Evolutionary conservation across 2,113 vertebrate genomes (phyloP), one percentile per base, ranked within the genome.

Genomic region (Pelodiscus sinensis): DNA sequence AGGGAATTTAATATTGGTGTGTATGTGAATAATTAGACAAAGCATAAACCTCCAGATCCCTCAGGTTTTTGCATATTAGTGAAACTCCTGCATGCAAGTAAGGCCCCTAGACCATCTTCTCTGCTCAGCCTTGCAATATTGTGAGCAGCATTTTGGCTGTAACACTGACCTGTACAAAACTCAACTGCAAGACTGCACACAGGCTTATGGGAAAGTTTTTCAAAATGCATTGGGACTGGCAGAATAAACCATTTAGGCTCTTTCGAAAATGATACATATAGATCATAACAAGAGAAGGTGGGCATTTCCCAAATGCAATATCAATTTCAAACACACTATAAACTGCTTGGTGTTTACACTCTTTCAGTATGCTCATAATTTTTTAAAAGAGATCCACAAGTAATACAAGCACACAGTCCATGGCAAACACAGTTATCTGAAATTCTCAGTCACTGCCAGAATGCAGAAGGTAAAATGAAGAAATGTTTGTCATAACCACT

Each of bases 1-100:
- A 90, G 54, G n/a, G 12, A 78, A 7, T 4, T 19, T 0, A 2
- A 21, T 5, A 8, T 1, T 0, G 9, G 78, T 57, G 60, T 24
- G 81, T 62, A 11, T 83, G 73, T 52, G 88, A 84, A 83, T 38
- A 90, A 79, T 25, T 85, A 51, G 1, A 31, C 0, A 62, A 82
- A 24, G 14, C 58, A 56, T 65, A 2, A n/a, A 22, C 79, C 83
- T 68, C 1, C 62, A 14, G 27, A 25, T 25, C 52, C 13, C 9
- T 4, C 27, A 21, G 5, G 4, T 89, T 8, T 79, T 16, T 24
- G 14, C 29, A 2, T 0, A 10, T 11, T 92, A 11, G 31, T 54
- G n/a, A 93, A 88, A 81, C 9, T 6, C 8, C 38, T 22, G 73
- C 58, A 71, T 3, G 38, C 29, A 85, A 57, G 31, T 7, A 24